phyloP scores from a whole-genome alignment of 2,113 vertebrate genomes.

The Hippocampus mohnikei region DNA sequence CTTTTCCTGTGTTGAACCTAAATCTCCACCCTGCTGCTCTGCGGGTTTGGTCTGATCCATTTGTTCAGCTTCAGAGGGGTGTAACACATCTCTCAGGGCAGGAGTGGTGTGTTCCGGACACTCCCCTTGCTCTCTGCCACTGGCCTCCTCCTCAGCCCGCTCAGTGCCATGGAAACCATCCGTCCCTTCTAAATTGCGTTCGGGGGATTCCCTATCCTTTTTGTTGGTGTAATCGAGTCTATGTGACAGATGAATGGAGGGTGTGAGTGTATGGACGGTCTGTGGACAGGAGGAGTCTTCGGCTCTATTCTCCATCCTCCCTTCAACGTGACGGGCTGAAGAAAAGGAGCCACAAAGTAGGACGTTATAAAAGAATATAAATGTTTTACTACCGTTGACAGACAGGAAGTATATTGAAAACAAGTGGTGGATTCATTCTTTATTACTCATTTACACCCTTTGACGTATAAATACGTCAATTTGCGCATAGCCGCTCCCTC shows the following conservation, averaged over 20 bases:
- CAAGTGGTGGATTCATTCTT: background rate
- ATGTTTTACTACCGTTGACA: background rate
- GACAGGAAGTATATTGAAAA: background rate
- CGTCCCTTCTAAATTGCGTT: conserved; percentile 14
- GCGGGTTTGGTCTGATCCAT: conserved; percentile 53
- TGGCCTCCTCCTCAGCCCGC: conserved; percentile 28
- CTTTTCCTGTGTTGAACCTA: conserved; percentile 45
- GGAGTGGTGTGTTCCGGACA: conserved; percentile 35
- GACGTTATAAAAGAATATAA: background rate
- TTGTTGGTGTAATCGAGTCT: conserved; percentile 32
- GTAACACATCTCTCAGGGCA: conserved; percentile 23
- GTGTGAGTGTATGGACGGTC: conserved; percentile 23
- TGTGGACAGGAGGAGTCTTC: conserved; percentile 25
- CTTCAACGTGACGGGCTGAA: conserved; percentile 38
- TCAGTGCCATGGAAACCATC: conserved; percentile 25
- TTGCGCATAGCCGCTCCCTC: too few species aligned
- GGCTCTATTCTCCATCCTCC: conserved; percentile 41
- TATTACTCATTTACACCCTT: too few species aligned
- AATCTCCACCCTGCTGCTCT: conserved; percentile 59
- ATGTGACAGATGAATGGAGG: conserved; percentile 36
- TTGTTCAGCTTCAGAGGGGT: conserved; percentile 47
- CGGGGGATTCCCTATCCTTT: conserved; percentile 28
- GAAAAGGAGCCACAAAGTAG: conserved; percentile 4
- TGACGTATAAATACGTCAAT: too few species aligned
- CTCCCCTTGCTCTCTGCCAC: conserved; percentile 17